Evolutionary conservation across 1,140 invertebrate species (phyloP), one percentile per base, ranked within the genome.

Genomic region (Ceratosolen solmsi): DNA sequence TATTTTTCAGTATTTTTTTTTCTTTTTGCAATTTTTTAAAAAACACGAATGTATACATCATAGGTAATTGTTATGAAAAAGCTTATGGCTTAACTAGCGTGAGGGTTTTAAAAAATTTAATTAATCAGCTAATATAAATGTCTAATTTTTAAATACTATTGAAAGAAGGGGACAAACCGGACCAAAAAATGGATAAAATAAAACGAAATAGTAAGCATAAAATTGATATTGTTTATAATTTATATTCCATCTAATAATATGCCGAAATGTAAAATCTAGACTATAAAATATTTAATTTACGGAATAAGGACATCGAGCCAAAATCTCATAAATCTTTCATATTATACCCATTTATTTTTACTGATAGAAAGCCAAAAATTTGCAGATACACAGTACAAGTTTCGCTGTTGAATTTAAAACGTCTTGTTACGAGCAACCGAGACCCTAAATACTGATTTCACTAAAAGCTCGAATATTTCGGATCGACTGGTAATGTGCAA

Each of bases 281-380:
- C 49, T 73, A 22, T 60, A 30, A 60, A 71, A 54, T 33, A 27
- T 78, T 30, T 46, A 78, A 25, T 73, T 51, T 68, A 38, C 71
- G 41, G 46, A 71, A 75, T 41, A 72, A 77, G 49, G 51, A 20
- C 27, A 82, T 60, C 33, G 58, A 82, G 65, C 30, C 56, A 36
- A 80, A 73, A 65, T 74, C 27, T 51, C 41, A 41, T 20, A 77
- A 46, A 46, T 49, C 20, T 82, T 60, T 15, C 41, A 36, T 49
- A 36, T 33, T 60, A 0, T 22, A 56, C 7, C 22, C 36, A 25
- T 63, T 20, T 30, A 3, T 58, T 58, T 56, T n/a, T n/a, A 54
- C 38, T 74, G 15, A 4, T n/a, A 17, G 36, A 75, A 60, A 75
- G 58, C 25, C 41, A 73, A 27, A 2, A 25, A 36, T n/a, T 54